These are phyloP conservation scores for Drosophila pruinosa DNA, from an alignment of 1,140 invertebrate species.

Conservation along the genomic window DNA sequence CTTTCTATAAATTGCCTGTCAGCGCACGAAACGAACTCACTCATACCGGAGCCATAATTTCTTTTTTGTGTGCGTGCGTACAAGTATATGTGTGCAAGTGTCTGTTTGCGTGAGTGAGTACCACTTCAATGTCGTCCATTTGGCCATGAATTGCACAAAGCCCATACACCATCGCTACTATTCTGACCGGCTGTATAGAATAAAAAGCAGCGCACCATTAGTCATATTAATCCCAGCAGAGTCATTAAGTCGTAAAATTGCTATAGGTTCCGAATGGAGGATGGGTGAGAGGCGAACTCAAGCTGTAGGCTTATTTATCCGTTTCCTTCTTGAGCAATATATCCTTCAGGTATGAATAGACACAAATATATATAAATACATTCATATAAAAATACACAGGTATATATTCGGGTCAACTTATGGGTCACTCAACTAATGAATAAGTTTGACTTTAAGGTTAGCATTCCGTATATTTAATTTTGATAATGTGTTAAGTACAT, in stretches of 20 bases:
- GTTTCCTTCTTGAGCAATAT: slow-evolving; percentile 31
- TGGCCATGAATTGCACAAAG: slow-evolving; percentile 73
- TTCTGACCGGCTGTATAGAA: slow-evolving; percentile 52
- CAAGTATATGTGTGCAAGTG: slow-evolving; percentile 13
- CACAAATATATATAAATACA: no score
- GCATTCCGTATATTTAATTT: slow-evolving; percentile 41
- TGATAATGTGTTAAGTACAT: slow-evolving; percentile 3
- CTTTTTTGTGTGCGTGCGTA: slow-evolving; percentile 20
- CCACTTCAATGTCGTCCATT: slow-evolving; percentile 43
- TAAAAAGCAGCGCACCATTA: slow-evolving; percentile 71
- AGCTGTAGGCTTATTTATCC: slow-evolving; percentile 15
- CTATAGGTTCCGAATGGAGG: slow-evolving; percentile 47
- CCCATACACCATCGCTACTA: slow-evolving; percentile 36
- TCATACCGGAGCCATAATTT: slow-evolving; percentile 63
- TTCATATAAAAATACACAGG: slow-evolving; percentile 10
- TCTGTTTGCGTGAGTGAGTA: slow-evolving; percentile 13
- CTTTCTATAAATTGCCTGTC: slow-evolving; percentile 66
- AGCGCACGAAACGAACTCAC: slow-evolving; percentile 49
- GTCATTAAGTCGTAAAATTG: slow-evolving; percentile 82
- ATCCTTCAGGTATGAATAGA: slow-evolving; percentile 13
- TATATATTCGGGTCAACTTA: slow-evolving; percentile 51
- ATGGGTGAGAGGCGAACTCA: neutral
- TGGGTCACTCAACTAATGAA: slow-evolving; percentile 45
- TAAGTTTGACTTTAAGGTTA: slow-evolving; percentile 41
- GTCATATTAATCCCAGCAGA: slow-evolving; percentile 80